These are phyloP conservation scores for Trypoxylus dichotomus DNA, from an alignment of 1,140 invertebrate genomes.

Conservation along the genomic window DNA sequence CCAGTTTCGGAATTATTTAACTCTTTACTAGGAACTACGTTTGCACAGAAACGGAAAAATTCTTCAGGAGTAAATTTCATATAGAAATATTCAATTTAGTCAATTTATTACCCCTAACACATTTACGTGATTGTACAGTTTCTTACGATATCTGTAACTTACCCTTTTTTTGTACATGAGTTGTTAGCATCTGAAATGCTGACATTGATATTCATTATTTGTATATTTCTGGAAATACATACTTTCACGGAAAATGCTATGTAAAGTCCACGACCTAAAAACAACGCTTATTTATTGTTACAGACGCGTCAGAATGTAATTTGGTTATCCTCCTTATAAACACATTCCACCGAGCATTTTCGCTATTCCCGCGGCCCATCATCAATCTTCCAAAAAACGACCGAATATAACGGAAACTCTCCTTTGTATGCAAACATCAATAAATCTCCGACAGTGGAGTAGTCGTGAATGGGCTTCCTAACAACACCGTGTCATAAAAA, in stretches of 20 bases:
- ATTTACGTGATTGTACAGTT: too few relatives aligned
- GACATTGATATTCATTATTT: too few relatives aligned
- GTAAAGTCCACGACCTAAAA: neutral
- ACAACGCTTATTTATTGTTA: neutral
- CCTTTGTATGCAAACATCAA: neutral
- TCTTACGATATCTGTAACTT: too few relatives aligned
- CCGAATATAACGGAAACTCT: neutral
- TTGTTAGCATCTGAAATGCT: too few relatives aligned
- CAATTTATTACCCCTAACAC: too few relatives aligned
- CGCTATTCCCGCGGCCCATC: neutral
- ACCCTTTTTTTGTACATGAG: too few relatives aligned
- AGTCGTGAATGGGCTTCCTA: neutral
- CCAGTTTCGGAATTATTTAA: too few relatives aligned
- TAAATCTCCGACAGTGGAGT: neutral
- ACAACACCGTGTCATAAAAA: neutral
- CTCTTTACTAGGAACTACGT: too few relatives aligned
- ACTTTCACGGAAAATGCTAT: neutral
- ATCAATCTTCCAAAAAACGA: constrained; percentile 1
- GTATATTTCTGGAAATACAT: too few relatives aligned
- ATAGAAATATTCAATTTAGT: too few relatives aligned
- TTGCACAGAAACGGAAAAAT: too few relatives aligned
- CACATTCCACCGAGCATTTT: neutral
- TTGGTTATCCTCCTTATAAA: neutral
- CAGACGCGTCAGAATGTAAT: neutral
- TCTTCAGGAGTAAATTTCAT: too few relatives aligned